Percentiles rank a stretch among this genome's conserved stretches.
These are phyloP conservation scores for Spheniscus humboldti DNA, from an alignment of 2,797 vertebrate genomes.

Conservation along the genomic window DNA sequence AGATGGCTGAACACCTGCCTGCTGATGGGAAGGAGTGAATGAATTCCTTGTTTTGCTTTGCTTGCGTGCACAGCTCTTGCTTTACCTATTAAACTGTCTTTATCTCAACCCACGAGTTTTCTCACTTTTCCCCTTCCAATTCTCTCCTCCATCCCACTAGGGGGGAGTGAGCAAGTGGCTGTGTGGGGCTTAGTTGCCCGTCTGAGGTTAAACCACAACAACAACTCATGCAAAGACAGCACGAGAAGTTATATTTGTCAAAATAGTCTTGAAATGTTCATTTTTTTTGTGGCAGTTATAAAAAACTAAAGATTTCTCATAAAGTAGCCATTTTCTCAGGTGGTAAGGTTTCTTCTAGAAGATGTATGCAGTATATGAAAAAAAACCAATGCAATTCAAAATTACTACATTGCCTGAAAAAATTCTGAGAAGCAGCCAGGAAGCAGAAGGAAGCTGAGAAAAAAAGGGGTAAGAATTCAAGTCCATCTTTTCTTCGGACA, in stretches of 20 bases:
- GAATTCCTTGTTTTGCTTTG: too few species aligned
- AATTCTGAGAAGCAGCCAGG: background rate
- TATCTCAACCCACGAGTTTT: too few species aligned
- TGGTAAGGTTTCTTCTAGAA: background rate
- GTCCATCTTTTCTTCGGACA: background rate
- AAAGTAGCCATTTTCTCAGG: background rate
- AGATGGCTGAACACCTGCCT: too few species aligned
- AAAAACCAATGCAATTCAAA: background rate
- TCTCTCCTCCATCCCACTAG: too few species aligned
- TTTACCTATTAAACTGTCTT: too few species aligned
- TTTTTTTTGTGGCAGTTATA: background rate
- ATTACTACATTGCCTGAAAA: background rate
- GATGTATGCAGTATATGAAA: background rate
- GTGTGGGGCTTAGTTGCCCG: too few species aligned
- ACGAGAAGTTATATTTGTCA: background rate
- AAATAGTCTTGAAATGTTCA: background rate
- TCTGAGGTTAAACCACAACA: too few species aligned
- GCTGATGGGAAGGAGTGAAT: too few species aligned
- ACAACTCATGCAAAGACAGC: background rate
- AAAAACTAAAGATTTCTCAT: background rate
- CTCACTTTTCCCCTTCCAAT: too few species aligned
- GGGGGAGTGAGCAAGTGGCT: too few species aligned
- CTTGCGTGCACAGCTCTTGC: too few species aligned
- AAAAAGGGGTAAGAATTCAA: background rate
- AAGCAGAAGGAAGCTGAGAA: background rate